Conservation (phyloP, 2,797 vertebrate genomes). For the Denticeps clupeoides region DNA sequence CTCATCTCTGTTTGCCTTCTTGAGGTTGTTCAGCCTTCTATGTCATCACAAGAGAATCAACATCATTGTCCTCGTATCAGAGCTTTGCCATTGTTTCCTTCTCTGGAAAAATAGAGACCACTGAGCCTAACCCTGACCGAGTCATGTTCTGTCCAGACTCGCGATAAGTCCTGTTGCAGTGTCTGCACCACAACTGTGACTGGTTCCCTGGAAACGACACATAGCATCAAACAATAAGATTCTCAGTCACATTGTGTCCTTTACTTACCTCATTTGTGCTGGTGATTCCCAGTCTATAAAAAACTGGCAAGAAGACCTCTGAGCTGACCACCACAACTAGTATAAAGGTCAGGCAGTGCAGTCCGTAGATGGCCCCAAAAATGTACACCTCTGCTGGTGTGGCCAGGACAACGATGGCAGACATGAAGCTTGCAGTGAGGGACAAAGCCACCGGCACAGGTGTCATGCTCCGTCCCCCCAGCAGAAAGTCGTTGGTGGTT, state of each 20-base stretch:
- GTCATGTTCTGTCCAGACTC: too few species aligned
- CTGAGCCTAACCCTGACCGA: too few species aligned
- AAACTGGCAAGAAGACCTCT: conserved; percentile 84
- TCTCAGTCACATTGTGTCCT: background rate
- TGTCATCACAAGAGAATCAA: too few species aligned
- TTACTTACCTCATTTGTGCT: conserved; percentile 84
- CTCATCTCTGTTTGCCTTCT: too few species aligned
- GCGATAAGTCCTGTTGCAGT: too few species aligned
- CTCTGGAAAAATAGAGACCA: too few species aligned
- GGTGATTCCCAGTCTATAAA: conserved; percentile 80
- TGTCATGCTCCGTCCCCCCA: conserved; percentile 69
- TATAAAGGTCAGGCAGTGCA: conserved; percentile 62
- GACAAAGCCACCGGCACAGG: conserved; percentile 81
- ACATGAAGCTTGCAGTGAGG: conserved; percentile 91
- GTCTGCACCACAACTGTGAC: too few species aligned
- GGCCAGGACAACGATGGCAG: conserved; percentile 82
- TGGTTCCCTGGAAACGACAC: background rate
- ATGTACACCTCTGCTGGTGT: conserved; percentile 81
- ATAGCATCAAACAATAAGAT: too few species aligned
- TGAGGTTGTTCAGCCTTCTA: too few species aligned
- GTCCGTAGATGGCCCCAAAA: conserved; percentile 63
- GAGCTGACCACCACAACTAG: conserved; percentile 69
- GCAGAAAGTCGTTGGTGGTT: conserved; percentile 71
- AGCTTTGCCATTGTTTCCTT: too few species aligned
- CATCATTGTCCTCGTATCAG: too few species aligned